Base-by-base conservation (phyloP, 2,797 vertebrate species). In the Enteromius viviparus region DNA sequence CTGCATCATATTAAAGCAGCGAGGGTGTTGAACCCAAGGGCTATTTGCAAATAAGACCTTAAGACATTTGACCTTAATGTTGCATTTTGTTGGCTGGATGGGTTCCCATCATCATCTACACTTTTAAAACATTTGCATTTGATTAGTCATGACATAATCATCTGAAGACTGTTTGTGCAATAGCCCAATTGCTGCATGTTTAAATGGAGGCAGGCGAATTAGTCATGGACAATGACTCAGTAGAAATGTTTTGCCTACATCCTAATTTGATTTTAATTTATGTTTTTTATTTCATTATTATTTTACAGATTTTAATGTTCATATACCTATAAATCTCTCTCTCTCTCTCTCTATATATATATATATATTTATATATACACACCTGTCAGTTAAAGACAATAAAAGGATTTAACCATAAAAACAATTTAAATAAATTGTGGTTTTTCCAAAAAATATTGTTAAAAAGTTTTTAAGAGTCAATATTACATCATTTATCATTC, bases 41-140 rank as follows among this genome's bases (percentile, higher is more conserved):
- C 55, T 26, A 11, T 51, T 32, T 29, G 11, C 21, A 76, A 40
- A 42, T 45, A 42, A 76, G 0, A 55, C 45, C 21, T 34, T 34
- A 34, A 34, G 34, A 34, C 32, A 0, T 49, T 29, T 80, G 66
- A 60, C 53, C 23, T 58, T 62, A 62, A 72, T 71, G 19, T 72
- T 62, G 9, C 79, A 34, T 72, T 26, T 26, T 70, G 37, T 70
- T 58, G 6, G 11, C 17, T 80, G 51, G n/a, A 34, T 40, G 7
- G 15, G 15, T 42, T 80, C 49, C n/a, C 14, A 26, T 72, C 9
- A 60, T 72, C 26, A 77, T 29, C 58, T 62, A 47, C 3, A n/a
- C 32, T 42, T 81, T 74, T 51, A 65, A 32, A 51, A 37, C 32
- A 37, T 60, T 75, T 55, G 78, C 65, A 79, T 58, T 40, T 37